Evolutionary conservation across 1,140 invertebrate genomes (phyloP).

Genomic region (Pygmarrhopalites habei): DNA sequence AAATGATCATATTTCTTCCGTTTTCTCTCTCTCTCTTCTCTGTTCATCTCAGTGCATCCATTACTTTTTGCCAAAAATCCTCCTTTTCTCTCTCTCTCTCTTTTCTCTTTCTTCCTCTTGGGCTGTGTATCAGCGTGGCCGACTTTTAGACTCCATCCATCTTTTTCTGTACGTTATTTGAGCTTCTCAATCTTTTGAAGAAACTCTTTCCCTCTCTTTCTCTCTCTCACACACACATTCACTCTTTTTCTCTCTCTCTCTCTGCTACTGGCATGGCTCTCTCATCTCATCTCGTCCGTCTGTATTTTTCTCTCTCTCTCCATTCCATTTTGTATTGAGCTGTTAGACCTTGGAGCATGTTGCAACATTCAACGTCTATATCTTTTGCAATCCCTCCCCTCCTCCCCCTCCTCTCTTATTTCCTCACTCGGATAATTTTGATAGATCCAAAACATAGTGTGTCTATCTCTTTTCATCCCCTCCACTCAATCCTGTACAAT

Average conservation of each 20-base stretch:
- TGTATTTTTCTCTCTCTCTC: not conserved
- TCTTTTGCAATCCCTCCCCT: too few relatives aligned
- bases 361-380: too few relatives aligned
- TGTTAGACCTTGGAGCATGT: too few relatives aligned
- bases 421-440: not conserved
- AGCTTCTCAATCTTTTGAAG: too few relatives aligned
- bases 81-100: constrained; percentile 1
- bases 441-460: too few relatives aligned
- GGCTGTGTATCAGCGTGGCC: not conserved
- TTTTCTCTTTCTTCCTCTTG: constrained; percentile 9
- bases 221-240: not conserved
- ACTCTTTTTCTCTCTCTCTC: not conserved
- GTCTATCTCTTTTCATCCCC: too few relatives aligned
- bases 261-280: not conserved
- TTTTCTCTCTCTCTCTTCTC: too few relatives aligned
- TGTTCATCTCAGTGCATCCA: not conserved
- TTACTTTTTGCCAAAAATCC: too few relatives aligned
- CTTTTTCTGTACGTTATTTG: too few relatives aligned
- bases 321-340: too few relatives aligned
- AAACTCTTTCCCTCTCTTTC: not conserved
- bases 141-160: constrained; percentile 10
- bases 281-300: not conserved
- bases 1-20: too few relatives aligned
- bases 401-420: not conserved
- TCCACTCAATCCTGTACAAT: too few relatives aligned